Conservation (phyloP, 2,888 invertebrate genomes). For the Ophion ventricosus region DNA sequence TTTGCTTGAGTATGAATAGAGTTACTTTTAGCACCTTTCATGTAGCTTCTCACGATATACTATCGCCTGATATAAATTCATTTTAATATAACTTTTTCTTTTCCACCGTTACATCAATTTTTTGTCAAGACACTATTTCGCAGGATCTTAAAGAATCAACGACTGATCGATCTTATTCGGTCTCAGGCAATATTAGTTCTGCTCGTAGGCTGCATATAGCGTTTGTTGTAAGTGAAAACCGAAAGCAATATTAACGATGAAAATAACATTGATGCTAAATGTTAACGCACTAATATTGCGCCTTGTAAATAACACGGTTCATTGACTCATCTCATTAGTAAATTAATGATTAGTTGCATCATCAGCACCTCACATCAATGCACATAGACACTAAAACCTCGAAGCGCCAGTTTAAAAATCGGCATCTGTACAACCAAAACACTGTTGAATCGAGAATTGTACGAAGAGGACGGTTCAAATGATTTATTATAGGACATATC, state of each 20-base stretch:
- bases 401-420: constrained; percentile 39
- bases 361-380: constrained; percentile 1
- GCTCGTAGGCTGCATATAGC: no score
- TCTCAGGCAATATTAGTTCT: neutral
- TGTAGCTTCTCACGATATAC: neutral
- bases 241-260: neutral
- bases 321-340: neutral
- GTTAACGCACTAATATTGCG: constrained; percentile 15
- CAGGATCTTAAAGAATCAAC: neutral
- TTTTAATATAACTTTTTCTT: neutral
- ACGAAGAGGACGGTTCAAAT: neutral
- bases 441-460: constrained; percentile 6
- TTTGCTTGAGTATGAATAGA: neutral
- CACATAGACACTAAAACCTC: constrained; percentile 41
- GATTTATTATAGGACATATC: neutral
- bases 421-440: constrained; percentile 1
- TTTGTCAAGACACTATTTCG: neutral
- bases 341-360: constrained; percentile 36
- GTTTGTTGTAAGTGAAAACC: neutral
- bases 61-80: neutral
- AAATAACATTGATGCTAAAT: neutral
- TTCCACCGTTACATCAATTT: neutral
- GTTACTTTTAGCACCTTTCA: neutral
- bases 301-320: constrained; percentile 48
- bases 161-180: neutral